These are phyloP conservation scores for Agapostemon virescens DNA, from an alignment of 2,888 invertebrate species.

Conservation along the genomic window DNA sequence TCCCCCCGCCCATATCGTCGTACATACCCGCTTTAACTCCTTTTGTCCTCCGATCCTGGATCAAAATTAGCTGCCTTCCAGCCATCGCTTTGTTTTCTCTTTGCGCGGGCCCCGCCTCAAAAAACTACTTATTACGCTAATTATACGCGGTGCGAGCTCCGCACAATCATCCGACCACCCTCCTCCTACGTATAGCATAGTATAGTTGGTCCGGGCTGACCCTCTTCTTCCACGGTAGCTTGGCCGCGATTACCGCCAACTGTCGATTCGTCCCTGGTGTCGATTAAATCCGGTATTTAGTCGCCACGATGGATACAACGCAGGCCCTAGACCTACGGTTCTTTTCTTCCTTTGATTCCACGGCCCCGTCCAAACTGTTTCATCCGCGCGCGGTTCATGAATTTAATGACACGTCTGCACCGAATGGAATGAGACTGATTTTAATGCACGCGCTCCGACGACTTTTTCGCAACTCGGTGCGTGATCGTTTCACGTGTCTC, in stretches of 20 bases:
- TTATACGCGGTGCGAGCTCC: constrained; percentile 74
- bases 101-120: constrained; percentile 73
- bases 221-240: constrained; percentile 56
- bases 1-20: constrained; percentile 49
- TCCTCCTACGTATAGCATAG: constrained; percentile 19
- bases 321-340: constrained; percentile 24
- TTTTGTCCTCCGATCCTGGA: constrained; percentile 74
- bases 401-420: constrained; percentile 21
- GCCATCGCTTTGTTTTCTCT: constrained; percentile 78
- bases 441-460: background rate
- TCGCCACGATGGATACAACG: constrained; percentile 60
- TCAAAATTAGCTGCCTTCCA: constrained; percentile 78
- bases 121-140: constrained; percentile 80
- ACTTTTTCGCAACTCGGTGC: background rate
- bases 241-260: constrained; percentile 74
- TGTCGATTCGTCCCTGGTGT: constrained; percentile 72
- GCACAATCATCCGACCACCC: constrained; percentile 52
- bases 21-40: constrained; percentile 61
- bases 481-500: constrained; percentile 1
- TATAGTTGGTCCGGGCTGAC: constrained; percentile 14
- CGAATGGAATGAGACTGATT: constrained; percentile 7
- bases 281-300: constrained; percentile 69
- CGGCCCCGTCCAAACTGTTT: constrained; percentile 13
- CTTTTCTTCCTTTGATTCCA: constrained; percentile 27
- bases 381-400: constrained; percentile 13